Evolutionary conservation across 2,888 invertebrate species (phyloP).

Genomic region (Drepana falcataria): DNA sequence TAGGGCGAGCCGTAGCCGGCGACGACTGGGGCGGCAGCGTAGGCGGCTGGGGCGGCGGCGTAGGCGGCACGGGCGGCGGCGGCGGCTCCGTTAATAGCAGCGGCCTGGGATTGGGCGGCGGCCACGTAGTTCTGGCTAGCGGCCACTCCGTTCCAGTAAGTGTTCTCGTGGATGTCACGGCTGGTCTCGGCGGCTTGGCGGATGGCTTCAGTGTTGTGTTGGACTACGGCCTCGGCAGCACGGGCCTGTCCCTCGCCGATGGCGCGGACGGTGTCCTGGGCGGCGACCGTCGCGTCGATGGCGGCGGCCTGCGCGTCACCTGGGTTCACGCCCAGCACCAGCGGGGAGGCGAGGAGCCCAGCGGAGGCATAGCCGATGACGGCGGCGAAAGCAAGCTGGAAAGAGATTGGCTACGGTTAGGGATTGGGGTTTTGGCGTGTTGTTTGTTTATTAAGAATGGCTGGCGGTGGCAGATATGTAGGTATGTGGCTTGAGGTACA

Average conservation of each 20-base stretch:
- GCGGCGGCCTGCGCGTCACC: constrained; percentile 69
- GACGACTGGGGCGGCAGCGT: constrained; percentile 22
- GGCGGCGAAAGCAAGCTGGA: constrained; percentile 70
- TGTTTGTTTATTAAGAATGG: no score
- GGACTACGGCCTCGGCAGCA: constrained; percentile 59
- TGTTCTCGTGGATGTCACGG: constrained; percentile 66
- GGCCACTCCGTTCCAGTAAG: constrained; percentile 65
- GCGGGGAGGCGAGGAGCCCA: constrained; percentile 47
- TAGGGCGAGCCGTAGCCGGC: constrained; percentile 16
- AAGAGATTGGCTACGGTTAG: constrained; percentile 1
- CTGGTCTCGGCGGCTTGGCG: constrained; percentile 52
- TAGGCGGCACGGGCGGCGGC: constrained; percentile 34
- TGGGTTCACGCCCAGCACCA: constrained; percentile 52
- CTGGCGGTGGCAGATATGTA: no score
- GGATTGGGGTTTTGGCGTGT: neutral
- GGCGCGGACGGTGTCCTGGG: constrained; percentile 56
- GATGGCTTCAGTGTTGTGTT: constrained; percentile 57
- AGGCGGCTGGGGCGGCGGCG: constrained; percentile 31
- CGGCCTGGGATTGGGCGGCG: constrained; percentile 67
- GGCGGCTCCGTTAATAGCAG: constrained; percentile 51
- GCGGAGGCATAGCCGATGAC: constrained; percentile 73
- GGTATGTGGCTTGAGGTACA: no score
- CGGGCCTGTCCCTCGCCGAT: constrained; percentile 54
- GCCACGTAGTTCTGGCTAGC: constrained; percentile 65
- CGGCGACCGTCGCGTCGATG: constrained; percentile 64